A percentile compares a stretch with the other conserved stretches of the same genome.
These are phyloP conservation scores for Hycleus cichorii DNA, from an alignment of 1,140 invertebrate genomes.

Conservation along the genomic window DNA sequence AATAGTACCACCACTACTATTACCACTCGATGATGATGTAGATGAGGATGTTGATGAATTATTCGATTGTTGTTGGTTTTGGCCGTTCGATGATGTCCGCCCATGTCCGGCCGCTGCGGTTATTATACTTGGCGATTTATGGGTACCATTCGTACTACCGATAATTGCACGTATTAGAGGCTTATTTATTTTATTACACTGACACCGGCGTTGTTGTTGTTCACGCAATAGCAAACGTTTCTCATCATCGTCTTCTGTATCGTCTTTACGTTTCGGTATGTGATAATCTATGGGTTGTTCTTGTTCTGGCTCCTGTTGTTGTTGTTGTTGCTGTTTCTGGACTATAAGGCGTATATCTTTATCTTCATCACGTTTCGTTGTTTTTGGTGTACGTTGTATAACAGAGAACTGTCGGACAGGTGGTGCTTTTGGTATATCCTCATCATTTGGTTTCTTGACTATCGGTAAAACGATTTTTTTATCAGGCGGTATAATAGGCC, in stretches of 20 bases:
- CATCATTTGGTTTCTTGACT: conserved; percentile 45
- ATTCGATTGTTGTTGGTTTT: conserved; percentile 37
- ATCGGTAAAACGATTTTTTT: conserved; percentile 45
- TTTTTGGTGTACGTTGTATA: conserved; percentile 69
- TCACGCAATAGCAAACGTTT: conserved; percentile 51
- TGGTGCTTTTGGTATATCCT: conserved; percentile 45
- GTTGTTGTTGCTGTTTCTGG: conserved; percentile 44
- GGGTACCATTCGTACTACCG: conserved; percentile 43
- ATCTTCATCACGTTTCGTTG: conserved; percentile 47
- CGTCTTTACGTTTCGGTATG: conserved; percentile 67
- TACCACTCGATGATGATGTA: conserved; percentile 40
- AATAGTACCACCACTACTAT: conserved; percentile 47
- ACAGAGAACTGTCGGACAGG: conserved; percentile 59
- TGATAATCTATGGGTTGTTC: conserved; percentile 84
- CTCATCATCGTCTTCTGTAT: conserved; percentile 55
- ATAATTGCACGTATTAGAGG: conserved; percentile 35
- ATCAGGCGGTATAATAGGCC: conserved; percentile 47
- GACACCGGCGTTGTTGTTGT: conserved; percentile 50
- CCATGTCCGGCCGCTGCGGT: conserved; percentile 68
- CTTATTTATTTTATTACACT: conserved; percentile 52
- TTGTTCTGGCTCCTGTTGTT: conserved; percentile 54
- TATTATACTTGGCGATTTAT: conserved; percentile 45
- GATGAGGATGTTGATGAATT: conserved; percentile 35
- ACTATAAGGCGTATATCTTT: conserved; percentile 42
- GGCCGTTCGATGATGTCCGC: conserved; percentile 47